Percentiles rank a stretch among this genome's conserved stretches.
phyloP scores from a whole-genome alignment of 2,797 vertebrate genomes.

The Phaenicophaeus curvirostris region DNA sequence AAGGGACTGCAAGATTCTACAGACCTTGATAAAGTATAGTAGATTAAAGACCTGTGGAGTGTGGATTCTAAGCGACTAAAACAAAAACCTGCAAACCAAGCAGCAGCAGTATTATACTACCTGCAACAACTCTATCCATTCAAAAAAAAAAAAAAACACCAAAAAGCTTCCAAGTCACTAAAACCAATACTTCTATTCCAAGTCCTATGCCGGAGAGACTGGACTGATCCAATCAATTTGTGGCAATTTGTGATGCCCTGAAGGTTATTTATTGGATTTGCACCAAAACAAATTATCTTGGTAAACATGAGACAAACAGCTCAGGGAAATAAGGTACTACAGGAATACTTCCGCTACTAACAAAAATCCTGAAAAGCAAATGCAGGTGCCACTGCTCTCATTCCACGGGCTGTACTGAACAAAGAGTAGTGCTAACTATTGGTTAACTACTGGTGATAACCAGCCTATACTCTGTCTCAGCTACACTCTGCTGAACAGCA shows the following conservation, averaged over 20 bases:
- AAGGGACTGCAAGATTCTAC: neutral
- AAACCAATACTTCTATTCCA: neutral
- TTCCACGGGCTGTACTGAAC: neutral
- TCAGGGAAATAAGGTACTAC: neutral
- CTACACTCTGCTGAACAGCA: neutral
- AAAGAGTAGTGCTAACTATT: too few species aligned
- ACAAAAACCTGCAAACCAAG: neutral
- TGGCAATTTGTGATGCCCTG: neutral
- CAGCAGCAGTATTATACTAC: neutral
- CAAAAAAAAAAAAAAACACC: neutral
- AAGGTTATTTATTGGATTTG: neutral
- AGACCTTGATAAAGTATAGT: neutral
- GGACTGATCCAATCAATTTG: neutral
- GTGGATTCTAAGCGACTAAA: neutral
- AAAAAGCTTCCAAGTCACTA: neutral
- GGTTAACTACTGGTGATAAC: neutral
- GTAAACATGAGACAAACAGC: neutral
- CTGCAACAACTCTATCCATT: neutral
- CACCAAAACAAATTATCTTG: neutral
- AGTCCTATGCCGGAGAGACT: neutral
- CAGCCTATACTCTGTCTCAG: neutral
- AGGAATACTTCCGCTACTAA: neutral
- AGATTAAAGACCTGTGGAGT: neutral
- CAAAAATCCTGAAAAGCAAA: neutral
- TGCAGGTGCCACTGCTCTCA: neutral